Evolutionary conservation across 2,113 vertebrate species (phyloP).

Genomic region (Istiophorus platypterus): DNA sequence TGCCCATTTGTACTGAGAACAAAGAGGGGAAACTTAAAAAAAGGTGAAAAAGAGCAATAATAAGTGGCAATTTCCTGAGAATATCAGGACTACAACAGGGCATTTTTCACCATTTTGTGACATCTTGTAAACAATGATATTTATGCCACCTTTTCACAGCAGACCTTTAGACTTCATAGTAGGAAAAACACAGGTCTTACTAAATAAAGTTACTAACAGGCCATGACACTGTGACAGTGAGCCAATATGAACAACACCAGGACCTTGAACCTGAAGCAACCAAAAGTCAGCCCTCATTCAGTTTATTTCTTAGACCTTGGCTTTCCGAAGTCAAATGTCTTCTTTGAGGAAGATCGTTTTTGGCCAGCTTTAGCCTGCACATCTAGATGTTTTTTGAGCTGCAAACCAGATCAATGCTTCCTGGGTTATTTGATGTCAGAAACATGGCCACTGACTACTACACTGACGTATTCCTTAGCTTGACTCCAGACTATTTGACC

Average conservation of each 20-base stretch:
- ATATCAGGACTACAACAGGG: neutral
- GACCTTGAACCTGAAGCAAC: neutral
- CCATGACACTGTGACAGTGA: neutral
- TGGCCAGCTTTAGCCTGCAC: neutral
- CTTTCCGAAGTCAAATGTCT: neutral
- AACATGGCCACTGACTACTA: neutral
- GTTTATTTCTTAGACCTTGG: neutral
- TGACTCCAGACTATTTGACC: neutral
- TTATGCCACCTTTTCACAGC: no score
- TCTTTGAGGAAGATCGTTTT: neutral
- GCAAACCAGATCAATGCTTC: neutral
- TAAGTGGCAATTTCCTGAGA: neutral
- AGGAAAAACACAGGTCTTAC: neutral
- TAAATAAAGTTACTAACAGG: neutral
- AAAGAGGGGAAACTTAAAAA: neutral
- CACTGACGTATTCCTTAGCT: neutral
- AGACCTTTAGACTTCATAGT: neutral
- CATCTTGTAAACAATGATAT: no score
- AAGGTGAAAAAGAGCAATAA: neutral
- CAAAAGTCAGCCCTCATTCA: neutral
- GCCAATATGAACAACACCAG: no score
- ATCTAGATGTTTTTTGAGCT: no score
- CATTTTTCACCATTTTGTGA: no score
- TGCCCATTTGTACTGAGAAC: no score
- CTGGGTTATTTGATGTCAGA: neutral